A percentile compares a stretch with the other conserved stretches of the same genome.
These are phyloP conservation scores for Nezara viridula DNA, from an alignment of 2,888 invertebrate species.

Conservation along the genomic window DNA sequence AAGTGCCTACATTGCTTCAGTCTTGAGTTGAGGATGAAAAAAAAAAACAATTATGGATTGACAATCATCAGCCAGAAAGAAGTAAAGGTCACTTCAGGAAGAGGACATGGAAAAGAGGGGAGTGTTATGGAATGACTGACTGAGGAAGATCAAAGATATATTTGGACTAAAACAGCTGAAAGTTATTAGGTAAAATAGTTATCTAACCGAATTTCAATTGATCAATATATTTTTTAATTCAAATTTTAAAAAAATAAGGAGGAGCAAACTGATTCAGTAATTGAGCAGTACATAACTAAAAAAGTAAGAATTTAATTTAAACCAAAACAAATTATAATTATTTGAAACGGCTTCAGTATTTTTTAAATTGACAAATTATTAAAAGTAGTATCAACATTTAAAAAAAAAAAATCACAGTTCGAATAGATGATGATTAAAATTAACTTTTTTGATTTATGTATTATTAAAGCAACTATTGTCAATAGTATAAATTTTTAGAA, in stretches of 20 bases:
- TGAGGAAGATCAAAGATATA: too few relatives aligned
- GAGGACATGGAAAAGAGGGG: too few relatives aligned
- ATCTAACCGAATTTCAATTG: neutral
- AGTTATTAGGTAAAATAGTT: too few relatives aligned
- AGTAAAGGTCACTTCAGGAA: too few relatives aligned
- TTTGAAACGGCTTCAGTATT: neutral
- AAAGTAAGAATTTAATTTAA: slow-evolving; percentile 4
- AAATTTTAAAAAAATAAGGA: neutral
- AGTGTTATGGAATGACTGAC: too few relatives aligned
- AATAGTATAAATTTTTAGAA: neutral
- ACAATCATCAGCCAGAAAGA: too few relatives aligned
- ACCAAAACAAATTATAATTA: neutral
- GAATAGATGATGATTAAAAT: neutral
- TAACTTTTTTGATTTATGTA: neutral
- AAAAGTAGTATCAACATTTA: too few relatives aligned
- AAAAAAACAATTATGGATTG: too few relatives aligned
- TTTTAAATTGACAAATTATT: too few relatives aligned
- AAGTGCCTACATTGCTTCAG: too few relatives aligned
- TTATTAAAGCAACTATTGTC: neutral
- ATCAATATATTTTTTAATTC: neutral
- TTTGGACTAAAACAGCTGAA: too few relatives aligned
- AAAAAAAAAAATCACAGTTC: neutral
- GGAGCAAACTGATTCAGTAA: neutral
- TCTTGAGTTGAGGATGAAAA: too few relatives aligned
- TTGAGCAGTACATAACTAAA: neutral